phyloP scores from a whole-genome alignment of 2,797 vertebrate genomes.

The Toxotes lorentzi region DNA sequence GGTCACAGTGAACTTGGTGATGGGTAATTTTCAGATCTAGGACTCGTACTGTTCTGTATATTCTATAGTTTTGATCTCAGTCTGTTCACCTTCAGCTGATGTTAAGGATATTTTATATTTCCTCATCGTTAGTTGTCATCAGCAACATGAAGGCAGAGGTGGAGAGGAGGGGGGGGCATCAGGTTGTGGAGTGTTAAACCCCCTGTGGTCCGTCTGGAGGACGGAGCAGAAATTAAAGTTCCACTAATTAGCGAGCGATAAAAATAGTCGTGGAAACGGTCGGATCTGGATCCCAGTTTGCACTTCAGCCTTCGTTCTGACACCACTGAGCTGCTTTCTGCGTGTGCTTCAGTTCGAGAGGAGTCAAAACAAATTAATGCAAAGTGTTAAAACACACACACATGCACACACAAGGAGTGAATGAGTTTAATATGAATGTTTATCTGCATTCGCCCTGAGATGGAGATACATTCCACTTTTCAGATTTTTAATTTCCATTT shows the following conservation, averaged over 20 bases:
- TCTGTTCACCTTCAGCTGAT: slow-evolving; percentile 5
- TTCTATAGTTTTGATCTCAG: not conserved
- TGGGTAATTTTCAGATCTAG: too few species aligned
- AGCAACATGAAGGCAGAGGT: not conserved
- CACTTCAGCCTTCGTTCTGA: slow-evolving; percentile 33
- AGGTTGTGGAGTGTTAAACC: slow-evolving; percentile 70
- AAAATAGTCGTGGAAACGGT: slow-evolving; percentile 77
- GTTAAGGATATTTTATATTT: not conserved
- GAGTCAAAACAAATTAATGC: slow-evolving; percentile 27
- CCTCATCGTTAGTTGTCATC: slow-evolving; percentile 1
- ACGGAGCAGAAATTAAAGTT: slow-evolving; percentile 74
- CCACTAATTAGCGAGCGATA: slow-evolving; percentile 79
- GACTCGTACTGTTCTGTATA: too few species aligned
- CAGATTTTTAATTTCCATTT: slow-evolving; percentile 4
- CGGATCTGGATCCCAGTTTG: slow-evolving; percentile 71
- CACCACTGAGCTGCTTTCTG: slow-evolving; percentile 28
- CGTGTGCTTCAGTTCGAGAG: not conserved
- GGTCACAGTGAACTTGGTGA: too few species aligned
- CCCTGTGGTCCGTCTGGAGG: slow-evolving; percentile 77
- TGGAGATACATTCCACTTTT: not conserved
- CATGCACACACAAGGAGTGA: not conserved
- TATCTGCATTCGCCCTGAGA: not conserved
- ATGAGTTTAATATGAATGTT: not conserved
- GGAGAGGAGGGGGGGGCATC: slow-evolving; percentile 10
- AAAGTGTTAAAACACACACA: slow-evolving; percentile 2